A percentile compares a stretch with the other conserved stretches of the same genome.
phyloP scores from a whole-genome alignment of 2,797 vertebrate species.

The Hydrophis major region DNA sequence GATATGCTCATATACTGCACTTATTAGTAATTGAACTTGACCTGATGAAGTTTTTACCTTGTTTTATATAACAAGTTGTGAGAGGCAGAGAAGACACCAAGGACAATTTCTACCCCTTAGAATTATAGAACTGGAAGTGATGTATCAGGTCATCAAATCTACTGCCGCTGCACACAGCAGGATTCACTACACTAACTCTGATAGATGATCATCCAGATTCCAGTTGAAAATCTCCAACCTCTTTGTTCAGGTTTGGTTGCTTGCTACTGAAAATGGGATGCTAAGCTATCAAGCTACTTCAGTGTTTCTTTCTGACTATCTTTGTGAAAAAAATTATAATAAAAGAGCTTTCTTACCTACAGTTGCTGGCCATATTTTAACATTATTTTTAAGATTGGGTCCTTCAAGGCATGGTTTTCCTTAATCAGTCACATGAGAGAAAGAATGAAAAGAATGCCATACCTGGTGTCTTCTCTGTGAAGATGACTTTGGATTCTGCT shows the following conservation, averaged over 20 bases:
- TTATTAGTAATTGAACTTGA: background rate
- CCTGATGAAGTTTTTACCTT: background rate
- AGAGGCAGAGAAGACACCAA: background rate
- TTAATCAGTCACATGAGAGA: background rate
- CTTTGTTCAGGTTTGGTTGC: background rate
- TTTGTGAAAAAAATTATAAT: background rate
- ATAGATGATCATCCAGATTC: background rate
- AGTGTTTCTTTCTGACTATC: background rate
- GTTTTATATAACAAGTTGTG: background rate
- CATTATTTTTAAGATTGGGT: background rate
- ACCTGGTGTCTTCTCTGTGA: slow-evolving; percentile 94
- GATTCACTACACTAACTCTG: background rate
- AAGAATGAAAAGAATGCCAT: slow-evolving; percentile 42
- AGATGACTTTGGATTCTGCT: slow-evolving; percentile 91
- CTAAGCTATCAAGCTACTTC: background rate
- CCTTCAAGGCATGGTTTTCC: background rate
- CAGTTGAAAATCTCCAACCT: background rate
- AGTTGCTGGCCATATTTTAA: background rate
- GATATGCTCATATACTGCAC: background rate
- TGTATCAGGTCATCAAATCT: background rate
- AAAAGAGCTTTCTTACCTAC: background rate
- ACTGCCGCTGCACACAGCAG: rapidly evolving
- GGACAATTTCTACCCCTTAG: background rate
- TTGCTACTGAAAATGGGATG: background rate
- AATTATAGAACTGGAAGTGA: background rate